Conservation (phyloP, 1,140 invertebrate genomes). For the Temnothorax longispinosus region DNA sequence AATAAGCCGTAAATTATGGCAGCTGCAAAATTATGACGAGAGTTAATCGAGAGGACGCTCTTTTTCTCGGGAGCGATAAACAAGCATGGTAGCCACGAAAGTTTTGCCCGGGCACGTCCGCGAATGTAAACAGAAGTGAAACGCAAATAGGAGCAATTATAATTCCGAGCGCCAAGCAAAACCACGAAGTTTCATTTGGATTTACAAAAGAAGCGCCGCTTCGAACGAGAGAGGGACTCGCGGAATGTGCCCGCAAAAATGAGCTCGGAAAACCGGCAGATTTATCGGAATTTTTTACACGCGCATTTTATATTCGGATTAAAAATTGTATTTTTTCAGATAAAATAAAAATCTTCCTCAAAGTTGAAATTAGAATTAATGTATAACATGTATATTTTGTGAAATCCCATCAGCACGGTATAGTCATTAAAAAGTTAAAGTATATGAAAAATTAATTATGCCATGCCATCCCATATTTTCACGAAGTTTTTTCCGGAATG, state of each 20-base stretch:
- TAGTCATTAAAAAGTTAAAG: not conserved
- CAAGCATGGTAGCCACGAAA: not conserved
- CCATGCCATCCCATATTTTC: not conserved
- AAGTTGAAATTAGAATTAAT: not conserved
- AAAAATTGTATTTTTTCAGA: not conserved
- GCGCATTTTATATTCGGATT: not conserved
- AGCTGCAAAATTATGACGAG: not conserved
- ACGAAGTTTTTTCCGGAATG: not conserved
- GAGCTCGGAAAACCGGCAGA: not conserved
- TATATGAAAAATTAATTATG: slow-evolving; percentile 27
- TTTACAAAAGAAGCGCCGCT: slow-evolving; percentile 19
- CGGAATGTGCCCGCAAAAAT: not conserved
- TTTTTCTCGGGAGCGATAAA: not conserved
- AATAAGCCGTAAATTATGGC: not conserved
- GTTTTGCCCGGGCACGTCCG: slow-evolving; percentile 17
- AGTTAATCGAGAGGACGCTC: not conserved
- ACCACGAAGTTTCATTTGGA: slow-evolving; percentile 23
- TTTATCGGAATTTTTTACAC: not conserved
- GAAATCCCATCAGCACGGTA: not conserved
- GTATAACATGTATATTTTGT: not conserved
- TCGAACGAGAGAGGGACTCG: not conserved
- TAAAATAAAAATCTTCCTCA: not conserved
- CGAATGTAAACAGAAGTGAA: slow-evolving; percentile 23
- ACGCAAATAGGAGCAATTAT: slow-evolving; percentile 49
- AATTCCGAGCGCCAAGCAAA: slow-evolving; percentile 9